Conservation (phyloP, 2,113 vertebrate genomes). For the Brienomyrus longianalis region DNA sequence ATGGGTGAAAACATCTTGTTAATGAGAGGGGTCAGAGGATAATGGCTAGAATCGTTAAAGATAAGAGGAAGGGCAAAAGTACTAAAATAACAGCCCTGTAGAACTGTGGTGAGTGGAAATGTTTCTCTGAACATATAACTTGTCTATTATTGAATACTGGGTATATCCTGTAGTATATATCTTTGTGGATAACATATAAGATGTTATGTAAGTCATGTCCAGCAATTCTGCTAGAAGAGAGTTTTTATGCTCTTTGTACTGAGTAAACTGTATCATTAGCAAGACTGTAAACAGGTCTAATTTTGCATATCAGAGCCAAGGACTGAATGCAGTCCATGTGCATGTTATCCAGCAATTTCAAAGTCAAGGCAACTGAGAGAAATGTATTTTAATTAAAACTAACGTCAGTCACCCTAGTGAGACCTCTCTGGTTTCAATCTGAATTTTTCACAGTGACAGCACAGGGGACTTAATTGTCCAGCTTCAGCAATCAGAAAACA, state of each 20-base stretch:
- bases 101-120: neutral
- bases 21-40: neutral
- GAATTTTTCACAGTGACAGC: slow-evolving; percentile 36
- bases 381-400: slow-evolving; percentile 54
- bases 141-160: neutral
- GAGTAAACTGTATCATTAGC: slow-evolving; percentile 61
- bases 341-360: slow-evolving; percentile 42
- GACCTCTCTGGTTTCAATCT: slow-evolving; percentile 48
- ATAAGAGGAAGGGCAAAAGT: neutral
- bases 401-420: slow-evolving; percentile 47
- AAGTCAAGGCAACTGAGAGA: slow-evolving; percentile 44
- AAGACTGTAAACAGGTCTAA: slow-evolving; percentile 69
- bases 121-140: neutral
- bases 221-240: slow-evolving; percentile 45
- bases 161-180: neutral
- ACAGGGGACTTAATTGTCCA: slow-evolving; percentile 33
- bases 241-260: slow-evolving; percentile 44
- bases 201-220: slow-evolving; percentile 39
- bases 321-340: slow-evolving; percentile 45
- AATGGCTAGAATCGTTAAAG: neutral
- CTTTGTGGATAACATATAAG: neutral
- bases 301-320: slow-evolving; percentile 55
- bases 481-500: slow-evolving; percentile 13
- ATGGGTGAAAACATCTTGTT: neutral
- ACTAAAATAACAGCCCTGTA: neutral